These are phyloP conservation scores for Aricia artaxerxes DNA, from an alignment of 2,888 invertebrate genomes.

Conservation along the genomic window DNA sequence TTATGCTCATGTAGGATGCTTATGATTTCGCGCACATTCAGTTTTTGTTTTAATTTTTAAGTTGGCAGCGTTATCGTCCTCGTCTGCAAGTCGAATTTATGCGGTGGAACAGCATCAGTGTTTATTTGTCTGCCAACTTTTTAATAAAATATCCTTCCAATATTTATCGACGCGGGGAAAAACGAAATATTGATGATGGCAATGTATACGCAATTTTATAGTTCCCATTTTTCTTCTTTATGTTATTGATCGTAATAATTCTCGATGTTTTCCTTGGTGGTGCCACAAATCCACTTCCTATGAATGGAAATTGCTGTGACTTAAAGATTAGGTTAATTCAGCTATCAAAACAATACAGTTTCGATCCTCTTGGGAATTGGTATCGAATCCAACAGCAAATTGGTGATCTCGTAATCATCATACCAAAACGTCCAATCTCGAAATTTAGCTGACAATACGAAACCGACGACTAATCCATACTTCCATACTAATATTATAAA, in stretches of 20 bases:
- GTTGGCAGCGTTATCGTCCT: slow-evolving; percentile 26
- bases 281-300: background rate
- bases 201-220: slow-evolving; percentile 14
- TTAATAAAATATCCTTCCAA: slow-evolving; percentile 26
- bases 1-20: background rate
- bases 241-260: slow-evolving; percentile 10
- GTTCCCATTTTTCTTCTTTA: slow-evolving; percentile 5
- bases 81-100: slow-evolving; percentile 26
- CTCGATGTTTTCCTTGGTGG: background rate
- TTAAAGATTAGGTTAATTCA: background rate
- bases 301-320: background rate
- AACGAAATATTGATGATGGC: slow-evolving; percentile 1
- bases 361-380: no score
- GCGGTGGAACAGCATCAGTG: slow-evolving; percentile 7
- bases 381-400: no score
- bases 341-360: background rate
- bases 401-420: background rate
- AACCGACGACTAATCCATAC: no score
- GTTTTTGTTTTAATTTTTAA: slow-evolving; percentile 31
- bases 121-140: slow-evolving; percentile 30
- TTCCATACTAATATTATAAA: no score
- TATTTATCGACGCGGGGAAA: slow-evolving; percentile 1
- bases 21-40: slow-evolving; percentile 23
- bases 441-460: no score
- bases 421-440: background rate